Evolutionary conservation across 2,797 vertebrate genomes (phyloP), one percentile per base, ranked within the genome.

Genomic region (Margarornis squamiger): DNA sequence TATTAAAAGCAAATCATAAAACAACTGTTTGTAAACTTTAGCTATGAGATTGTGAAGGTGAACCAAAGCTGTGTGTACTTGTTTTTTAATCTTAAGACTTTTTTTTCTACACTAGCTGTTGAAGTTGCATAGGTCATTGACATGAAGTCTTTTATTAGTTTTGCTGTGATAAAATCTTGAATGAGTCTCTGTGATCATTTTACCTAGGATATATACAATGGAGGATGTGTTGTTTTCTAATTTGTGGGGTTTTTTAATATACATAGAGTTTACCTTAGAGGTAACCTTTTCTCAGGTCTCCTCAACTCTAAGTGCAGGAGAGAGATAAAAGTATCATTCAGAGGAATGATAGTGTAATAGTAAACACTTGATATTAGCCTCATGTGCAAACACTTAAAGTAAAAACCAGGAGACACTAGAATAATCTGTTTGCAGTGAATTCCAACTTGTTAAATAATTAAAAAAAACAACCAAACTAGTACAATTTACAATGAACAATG

Each of bases 1-100:
- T 93, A 54, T 88, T 86, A 61, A 82, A 93, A 88, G 34, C 32
- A 74, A 90, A 80, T 92, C 4, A 61, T 84, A 67, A 71, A 93
- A 57, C 62, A 90, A 87, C 38, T 73, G 21, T 83, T 86, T 86
- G 48, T 71, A 88, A 82, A 90, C 52, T 61, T 93, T 12, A 80
- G 26, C 45, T 80, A 59, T 88, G 71, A 92, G 29, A 59, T 54
- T 80, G 73, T 26, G 39, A 86, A 92, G 45, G 54, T 83, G 54
- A 92, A 63, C n/a, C 68, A 91, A 87, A 86, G 30, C 32, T 74
- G 41, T 61, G 45, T 82, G 61, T 70, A 81, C 51, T 81, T 88
- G 39, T 43, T 62, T 80, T 80, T 88, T 57, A 52, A 49, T 75
- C 57, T 71, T 62, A 65, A 59, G 38, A 71, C 13, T 88, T 71